Conservation (phyloP, 2,888 invertebrate species). For the Torymus tubicola region DNA sequence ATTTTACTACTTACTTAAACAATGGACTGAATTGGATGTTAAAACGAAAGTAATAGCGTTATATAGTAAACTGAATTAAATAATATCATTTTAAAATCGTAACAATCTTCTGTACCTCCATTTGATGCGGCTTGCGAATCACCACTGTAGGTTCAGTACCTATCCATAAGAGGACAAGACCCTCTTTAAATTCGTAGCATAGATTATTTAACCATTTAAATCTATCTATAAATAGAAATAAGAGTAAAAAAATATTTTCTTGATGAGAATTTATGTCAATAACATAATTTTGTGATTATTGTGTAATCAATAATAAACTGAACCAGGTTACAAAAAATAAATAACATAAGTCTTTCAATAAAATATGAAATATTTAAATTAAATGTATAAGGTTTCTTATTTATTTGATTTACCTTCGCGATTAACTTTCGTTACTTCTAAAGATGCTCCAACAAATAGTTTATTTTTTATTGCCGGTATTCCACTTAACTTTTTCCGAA, state of each 20-base stretch:
- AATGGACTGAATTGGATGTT: too few species aligned
- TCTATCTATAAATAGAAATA: slow-evolving; percentile 57
- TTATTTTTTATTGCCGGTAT: slow-evolving; percentile 62
- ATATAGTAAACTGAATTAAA: too few species aligned
- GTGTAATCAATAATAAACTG: too few species aligned
- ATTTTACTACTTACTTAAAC: too few species aligned
- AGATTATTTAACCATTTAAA: slow-evolving; percentile 56
- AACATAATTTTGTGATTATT: too few species aligned
- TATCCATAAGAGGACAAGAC: slow-evolving; percentile 61
- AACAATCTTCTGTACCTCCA: slow-evolving; percentile 60
- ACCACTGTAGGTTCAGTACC: slow-evolving; percentile 54
- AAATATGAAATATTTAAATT: too few species aligned
- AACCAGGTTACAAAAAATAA: too few species aligned
- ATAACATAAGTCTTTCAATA: not conserved
- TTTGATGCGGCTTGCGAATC: slow-evolving; percentile 62
- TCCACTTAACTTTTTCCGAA: slow-evolving; percentile 51
- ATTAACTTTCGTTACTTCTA: slow-evolving; percentile 43
- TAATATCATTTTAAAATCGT: too few species aligned
- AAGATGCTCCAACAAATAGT: slow-evolving; percentile 60
- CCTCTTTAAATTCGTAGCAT: slow-evolving; percentile 57
- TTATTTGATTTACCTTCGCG: slow-evolving; percentile 36
- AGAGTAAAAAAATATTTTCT: too few species aligned
- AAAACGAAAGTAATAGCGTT: too few species aligned
- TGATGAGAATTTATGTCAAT: too few species aligned
- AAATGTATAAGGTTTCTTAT: too few species aligned